A percentile compares a stretch with the other conserved stretches of the same genome.
These are phyloP conservation scores for Microcebus murinus DNA, from an alignment of 2,113 vertebrate genomes.

Conservation along the genomic window DNA sequence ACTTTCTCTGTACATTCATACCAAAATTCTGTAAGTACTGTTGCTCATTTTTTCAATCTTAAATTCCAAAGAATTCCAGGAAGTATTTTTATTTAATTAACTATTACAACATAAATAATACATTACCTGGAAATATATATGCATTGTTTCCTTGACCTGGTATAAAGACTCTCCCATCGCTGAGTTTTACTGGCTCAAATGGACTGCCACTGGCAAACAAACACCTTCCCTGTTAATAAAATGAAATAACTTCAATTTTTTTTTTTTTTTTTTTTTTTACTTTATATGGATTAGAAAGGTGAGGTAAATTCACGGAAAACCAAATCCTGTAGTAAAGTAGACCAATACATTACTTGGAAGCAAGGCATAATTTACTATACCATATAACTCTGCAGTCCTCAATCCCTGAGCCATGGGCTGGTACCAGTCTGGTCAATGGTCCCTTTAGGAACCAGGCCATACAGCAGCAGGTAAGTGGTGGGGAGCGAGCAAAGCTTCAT, in stretches of 20 bases:
- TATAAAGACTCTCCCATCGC: slow-evolving; percentile 90
- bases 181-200: slow-evolving; percentile 92
- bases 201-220: slow-evolving; percentile 98
- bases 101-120: background rate
- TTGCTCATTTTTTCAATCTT: slow-evolving; percentile 13
- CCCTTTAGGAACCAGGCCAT: too few relatives aligned
- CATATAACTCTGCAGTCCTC: background rate
- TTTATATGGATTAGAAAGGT: background rate
- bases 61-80: background rate
- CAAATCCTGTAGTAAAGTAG: background rate
- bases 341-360: background rate
- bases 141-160: slow-evolving; percentile 98
- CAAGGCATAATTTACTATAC: background rate
- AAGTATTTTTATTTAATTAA: background rate
- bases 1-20: background rate
- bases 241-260: background rate
- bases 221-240: slow-evolving; percentile 90
- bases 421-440: too few relatives aligned
- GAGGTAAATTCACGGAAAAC: slow-evolving; percentile 6
- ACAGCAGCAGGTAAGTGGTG: too few relatives aligned
- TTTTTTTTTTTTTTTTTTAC: background rate
- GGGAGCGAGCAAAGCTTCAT: too few relatives aligned
- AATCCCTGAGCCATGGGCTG: too few relatives aligned
- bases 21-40: slow-evolving; percentile 14
- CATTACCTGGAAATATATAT: slow-evolving; percentile 96